phyloP scores from a whole-genome alignment of 2,797 vertebrate genomes.

The Alcedo quadribrachys region DNA sequence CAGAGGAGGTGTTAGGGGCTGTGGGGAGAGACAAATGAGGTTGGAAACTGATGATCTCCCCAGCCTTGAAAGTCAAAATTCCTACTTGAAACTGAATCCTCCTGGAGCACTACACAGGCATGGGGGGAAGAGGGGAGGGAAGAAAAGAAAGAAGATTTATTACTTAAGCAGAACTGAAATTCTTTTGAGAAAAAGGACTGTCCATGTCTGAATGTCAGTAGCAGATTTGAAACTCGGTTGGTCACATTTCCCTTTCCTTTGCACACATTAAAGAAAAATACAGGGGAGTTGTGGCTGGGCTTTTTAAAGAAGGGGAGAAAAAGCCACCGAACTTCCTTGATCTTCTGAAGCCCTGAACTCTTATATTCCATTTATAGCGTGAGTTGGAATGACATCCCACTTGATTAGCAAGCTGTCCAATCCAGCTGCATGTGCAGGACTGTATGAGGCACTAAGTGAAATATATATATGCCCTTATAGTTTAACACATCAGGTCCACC shows the following conservation, averaged over 20 bases:
- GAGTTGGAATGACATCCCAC: conserved; percentile 82
- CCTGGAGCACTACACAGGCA: conserved; percentile 32
- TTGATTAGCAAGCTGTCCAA: conserved; percentile 83
- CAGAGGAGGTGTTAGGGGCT: conserved; percentile 41
- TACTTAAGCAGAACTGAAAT: conserved; percentile 70
- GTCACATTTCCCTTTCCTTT: conserved; percentile 51
- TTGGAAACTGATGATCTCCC: conserved; percentile 59
- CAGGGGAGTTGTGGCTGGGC: not conserved
- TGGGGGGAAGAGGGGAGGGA: not conserved
- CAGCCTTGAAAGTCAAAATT: conserved; percentile 72
- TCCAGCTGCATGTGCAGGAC: conserved; percentile 82
- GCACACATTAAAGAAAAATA: not conserved
- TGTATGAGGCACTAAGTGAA: conserved; percentile 82
- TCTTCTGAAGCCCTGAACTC: conserved; percentile 76
- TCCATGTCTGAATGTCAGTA: conserved; percentile 19
- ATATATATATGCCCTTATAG: conserved; percentile 85
- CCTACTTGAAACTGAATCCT: conserved; percentile 77
- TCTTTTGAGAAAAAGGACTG: conserved; percentile 50
- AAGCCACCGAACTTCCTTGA: conserved; percentile 50
- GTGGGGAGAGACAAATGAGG: conserved; percentile 14
- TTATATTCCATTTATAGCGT: conserved; percentile 86
- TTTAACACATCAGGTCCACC: conserved; percentile 75
- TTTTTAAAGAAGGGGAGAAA: conserved; percentile 37
- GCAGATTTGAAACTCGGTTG: conserved; percentile 44
- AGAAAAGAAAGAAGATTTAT: conserved; percentile 68